Evolutionary conservation across 2,797 vertebrate genomes (phyloP).

Genomic region (Enoplosus armatus): DNA sequence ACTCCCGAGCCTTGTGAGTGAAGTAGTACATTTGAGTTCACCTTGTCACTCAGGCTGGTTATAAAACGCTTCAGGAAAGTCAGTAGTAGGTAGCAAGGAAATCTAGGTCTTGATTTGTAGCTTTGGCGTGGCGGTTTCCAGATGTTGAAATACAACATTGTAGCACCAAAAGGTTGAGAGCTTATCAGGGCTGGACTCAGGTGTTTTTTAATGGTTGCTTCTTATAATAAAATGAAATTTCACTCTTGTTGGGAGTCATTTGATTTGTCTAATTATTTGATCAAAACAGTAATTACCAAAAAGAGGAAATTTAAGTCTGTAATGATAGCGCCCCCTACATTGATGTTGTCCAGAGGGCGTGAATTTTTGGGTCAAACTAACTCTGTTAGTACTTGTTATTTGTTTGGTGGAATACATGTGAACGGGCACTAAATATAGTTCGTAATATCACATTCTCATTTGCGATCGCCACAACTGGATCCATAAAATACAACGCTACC

Average conservation of each 20-base stretch:
- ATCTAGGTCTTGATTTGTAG: constrained; percentile 16
- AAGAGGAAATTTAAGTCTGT: not conserved
- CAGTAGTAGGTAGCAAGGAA: not conserved
- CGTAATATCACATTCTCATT: not conserved
- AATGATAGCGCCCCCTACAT: not conserved
- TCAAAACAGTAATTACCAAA: not conserved
- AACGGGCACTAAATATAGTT: not conserved
- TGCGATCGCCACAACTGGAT: no score
- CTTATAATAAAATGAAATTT: not conserved
- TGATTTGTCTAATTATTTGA: not conserved
- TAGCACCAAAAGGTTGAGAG: not conserved
- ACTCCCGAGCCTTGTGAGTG: constrained; percentile 17
- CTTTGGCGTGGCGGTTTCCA: constrained; percentile 17
- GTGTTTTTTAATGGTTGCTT: not conserved
- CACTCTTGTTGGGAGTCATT: not conserved
- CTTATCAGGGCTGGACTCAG: not conserved
- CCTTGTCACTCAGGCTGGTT: constrained; percentile 40
- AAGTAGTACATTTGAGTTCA: constrained; percentile 41
- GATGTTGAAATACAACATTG: constrained; percentile 2
- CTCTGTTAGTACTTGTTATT: not conserved
- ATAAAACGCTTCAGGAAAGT: constrained; percentile 32
- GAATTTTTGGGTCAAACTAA: not conserved
- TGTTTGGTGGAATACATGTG: not conserved
- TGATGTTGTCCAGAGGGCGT: not conserved
- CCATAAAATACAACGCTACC: no score